A percentile compares a stretch with the other conserved stretches of the same genome.
These are phyloP conservation scores for Danaus plexippus DNA, from an alignment of 1,140 invertebrate genomes.

Conservation along the genomic window DNA sequence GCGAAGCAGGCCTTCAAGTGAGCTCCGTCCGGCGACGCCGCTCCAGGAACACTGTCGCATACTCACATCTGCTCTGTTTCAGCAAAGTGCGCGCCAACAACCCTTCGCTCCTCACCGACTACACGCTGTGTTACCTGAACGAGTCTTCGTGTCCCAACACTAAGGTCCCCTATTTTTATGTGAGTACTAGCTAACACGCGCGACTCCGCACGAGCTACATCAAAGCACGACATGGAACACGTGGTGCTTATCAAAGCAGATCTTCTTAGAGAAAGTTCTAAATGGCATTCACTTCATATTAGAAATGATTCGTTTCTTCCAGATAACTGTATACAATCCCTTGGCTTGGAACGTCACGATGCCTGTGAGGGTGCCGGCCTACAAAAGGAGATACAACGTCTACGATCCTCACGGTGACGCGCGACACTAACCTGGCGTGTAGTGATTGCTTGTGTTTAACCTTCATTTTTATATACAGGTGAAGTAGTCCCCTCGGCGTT, in stretches of 20 bases:
- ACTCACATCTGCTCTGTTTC: constrained; percentile 1
- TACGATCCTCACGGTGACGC: constrained; percentile 25
- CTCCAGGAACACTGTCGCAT: too few species aligned
- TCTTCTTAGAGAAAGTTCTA: too few species aligned
- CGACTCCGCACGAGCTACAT: too few species aligned
- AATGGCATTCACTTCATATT: too few species aligned
- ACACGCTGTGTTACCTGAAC: too few species aligned
- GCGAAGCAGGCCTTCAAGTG: constrained; percentile 34
- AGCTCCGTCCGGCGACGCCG: not conserved
- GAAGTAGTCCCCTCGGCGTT: constrained; percentile 17
- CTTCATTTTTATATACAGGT: constrained; percentile 15
- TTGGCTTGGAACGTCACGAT: constrained; percentile 36
- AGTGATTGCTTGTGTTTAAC: not conserved
- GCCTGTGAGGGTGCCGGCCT: constrained; percentile 33
- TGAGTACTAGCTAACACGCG: too few species aligned
- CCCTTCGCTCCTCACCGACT: too few species aligned
- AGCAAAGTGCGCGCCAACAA: too few species aligned
- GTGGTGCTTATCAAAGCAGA: too few species aligned
- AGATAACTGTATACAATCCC: constrained; percentile 44
- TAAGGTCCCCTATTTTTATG: too few species aligned
- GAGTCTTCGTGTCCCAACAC: too few species aligned
- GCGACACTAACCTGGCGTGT: not conserved
- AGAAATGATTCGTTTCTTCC: not conserved
- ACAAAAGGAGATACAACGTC: constrained; percentile 18
- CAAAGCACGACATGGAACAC: too few species aligned